Evolutionary conservation across 2,113 vertebrate species (phyloP).

Genomic region (Paramisgurnus dabryanus): DNA sequence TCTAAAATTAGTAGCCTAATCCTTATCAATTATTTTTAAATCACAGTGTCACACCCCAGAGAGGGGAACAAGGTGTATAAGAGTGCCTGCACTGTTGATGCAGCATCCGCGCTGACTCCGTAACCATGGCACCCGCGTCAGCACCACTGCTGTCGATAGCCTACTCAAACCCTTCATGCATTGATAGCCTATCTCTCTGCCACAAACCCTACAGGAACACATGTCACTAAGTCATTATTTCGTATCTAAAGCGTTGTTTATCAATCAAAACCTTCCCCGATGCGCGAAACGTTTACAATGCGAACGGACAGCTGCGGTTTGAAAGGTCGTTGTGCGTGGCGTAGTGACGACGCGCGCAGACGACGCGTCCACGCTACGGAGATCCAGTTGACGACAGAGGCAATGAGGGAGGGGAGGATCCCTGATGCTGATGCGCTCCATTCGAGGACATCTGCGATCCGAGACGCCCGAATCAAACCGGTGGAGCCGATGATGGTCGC

Average conservation of each 20-base stretch:
- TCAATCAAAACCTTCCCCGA: too few species aligned
- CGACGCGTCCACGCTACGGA: slow-evolving; percentile 13
- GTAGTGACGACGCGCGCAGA: not conserved
- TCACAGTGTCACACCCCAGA: not conserved
- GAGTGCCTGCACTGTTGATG: not conserved
- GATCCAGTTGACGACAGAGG: slow-evolving; percentile 39
- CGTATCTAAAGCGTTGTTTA: too few species aligned
- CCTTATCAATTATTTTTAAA: too few species aligned
- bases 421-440: slow-evolving; percentile 21
- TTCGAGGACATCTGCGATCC: not conserved
- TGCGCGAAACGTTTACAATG: too few species aligned
- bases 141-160: not conserved
- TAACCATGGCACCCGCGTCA: slow-evolving; percentile 38
- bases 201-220: too few species aligned
- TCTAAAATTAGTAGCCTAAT: too few species aligned
- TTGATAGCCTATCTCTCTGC: too few species aligned
- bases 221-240: too few species aligned
- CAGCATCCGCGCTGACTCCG: not conserved
- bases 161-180: not conserved
- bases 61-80: not conserved
- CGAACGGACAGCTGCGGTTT: not conserved
- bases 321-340: not conserved
- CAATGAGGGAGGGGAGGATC: slow-evolving; percentile 5
- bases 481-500: slow-evolving; percentile 87
- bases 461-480: slow-evolving; percentile 43